These are phyloP conservation scores for Xylocampa areola DNA, from an alignment of 2,888 invertebrate genomes.

Conservation along the genomic window DNA sequence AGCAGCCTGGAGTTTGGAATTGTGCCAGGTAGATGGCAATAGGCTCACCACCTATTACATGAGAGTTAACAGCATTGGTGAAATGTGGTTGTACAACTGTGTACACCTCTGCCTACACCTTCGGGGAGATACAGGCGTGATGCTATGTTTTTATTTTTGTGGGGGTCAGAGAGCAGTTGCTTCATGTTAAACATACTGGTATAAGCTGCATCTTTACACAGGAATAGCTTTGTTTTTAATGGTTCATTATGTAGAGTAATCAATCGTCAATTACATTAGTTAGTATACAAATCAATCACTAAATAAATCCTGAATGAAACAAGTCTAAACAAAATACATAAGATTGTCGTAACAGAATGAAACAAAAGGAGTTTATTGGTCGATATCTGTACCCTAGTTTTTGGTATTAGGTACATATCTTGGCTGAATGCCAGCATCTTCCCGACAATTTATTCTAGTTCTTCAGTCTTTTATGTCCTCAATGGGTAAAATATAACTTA, in stretches of 20 bases:
- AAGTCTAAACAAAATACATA: slow-evolving; percentile 6
- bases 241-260: no score
- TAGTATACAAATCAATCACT: background rate
- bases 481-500: slow-evolving; percentile 26
- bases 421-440: slow-evolving; percentile 48
- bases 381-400: slow-evolving; percentile 36
- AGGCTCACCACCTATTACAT: no score
- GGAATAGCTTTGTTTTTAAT: background rate
- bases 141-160: no score
- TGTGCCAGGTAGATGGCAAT: no score
- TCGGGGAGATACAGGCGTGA: no score
- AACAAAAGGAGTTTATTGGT: slow-evolving; percentile 24
- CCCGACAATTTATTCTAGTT: slow-evolving; percentile 34
- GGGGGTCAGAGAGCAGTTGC: no score
- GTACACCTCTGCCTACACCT: no score
- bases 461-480: slow-evolving; percentile 39
- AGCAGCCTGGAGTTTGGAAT: no score
- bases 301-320: background rate
- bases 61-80: no score
- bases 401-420: slow-evolving; percentile 41
- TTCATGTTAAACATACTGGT: no score
- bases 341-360: slow-evolving; percentile 9
- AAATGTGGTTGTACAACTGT: no score
- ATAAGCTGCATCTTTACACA: background rate
- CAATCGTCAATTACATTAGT: background rate